Percentiles rank a stretch among this genome's conserved stretches.
Conservation (phyloP, 2,113 vertebrate genomes). For the Ptilorrhoa leucosticta region DNA sequence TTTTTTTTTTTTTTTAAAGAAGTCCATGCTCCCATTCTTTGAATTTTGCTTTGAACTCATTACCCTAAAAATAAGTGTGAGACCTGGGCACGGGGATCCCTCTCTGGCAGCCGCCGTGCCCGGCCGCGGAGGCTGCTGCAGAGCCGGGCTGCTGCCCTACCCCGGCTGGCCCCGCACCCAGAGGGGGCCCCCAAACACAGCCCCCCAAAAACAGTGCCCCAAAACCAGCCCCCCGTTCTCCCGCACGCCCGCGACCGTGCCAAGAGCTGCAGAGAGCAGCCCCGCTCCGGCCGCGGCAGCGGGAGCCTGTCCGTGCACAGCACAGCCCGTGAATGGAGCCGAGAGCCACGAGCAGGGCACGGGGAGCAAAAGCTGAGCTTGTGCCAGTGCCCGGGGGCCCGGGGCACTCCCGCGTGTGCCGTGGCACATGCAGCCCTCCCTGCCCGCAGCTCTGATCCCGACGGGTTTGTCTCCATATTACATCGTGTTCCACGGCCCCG, state of each 20-base stretch:
- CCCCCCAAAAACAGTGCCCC: not conserved
- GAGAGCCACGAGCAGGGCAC: not conserved
- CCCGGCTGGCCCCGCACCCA: accelerated
- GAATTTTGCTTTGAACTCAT: not conserved
- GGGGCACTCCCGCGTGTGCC: accelerated
- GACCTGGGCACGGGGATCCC: accelerated
- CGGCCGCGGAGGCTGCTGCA: not conserved
- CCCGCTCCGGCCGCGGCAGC: not conserved
- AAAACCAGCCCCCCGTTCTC: not conserved
- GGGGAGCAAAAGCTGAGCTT: not conserved
- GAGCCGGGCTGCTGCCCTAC: not conserved
- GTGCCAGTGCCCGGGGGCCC: accelerated
- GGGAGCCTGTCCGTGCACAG: accelerated
- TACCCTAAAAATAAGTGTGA: accelerated
- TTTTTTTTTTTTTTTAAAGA: not conserved
- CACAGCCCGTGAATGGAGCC: not conserved
- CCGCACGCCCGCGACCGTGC: accelerated
- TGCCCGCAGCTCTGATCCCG: not conserved
- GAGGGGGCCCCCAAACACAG: not conserved
- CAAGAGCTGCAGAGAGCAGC: not conserved
- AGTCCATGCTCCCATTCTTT: not conserved
- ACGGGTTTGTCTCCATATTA: accelerated
- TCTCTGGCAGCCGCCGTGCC: not conserved
- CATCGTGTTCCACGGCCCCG: not conserved
- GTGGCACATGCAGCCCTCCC: accelerated